Evolutionary conservation across 2,888 invertebrate species (phyloP), one percentile per base, ranked within the genome.

Genomic region (Idaea dimidiata): DNA sequence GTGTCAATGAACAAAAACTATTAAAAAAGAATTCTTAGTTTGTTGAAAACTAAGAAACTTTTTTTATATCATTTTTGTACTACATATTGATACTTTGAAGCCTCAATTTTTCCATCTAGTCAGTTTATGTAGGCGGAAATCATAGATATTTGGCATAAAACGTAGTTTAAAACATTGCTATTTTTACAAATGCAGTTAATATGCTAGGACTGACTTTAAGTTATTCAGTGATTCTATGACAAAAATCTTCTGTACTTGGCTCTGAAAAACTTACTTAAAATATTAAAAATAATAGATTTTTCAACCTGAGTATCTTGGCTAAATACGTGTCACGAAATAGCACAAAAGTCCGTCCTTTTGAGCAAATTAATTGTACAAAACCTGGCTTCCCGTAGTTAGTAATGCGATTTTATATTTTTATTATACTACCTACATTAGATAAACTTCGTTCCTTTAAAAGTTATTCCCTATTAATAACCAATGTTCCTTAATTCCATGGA

Each of bases 41-140:
- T 17, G 32, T 58, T n/a, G 60, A 63, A 67, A 66, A 61, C 17
- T 32, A 10, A 54, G 56, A 54, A 16, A 57, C 56, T n/a, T n/a
- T n/a, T 55, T n/a, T 63, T 64, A 55, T 17, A 10, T 54, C 7
- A 6, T 16, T 16, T 33, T 62, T 63, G 53, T 59, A 58, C 24
- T 10, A 18, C 24, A n/a, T n/a, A n/a, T 65, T 63, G 60, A 59
- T 65, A 10, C 60, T 59, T 58, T 67, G 63, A 59, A 61, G 81
- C 81, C 80, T 77, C 77, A 76, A 69, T 75, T 84, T 82, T 84
- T 87, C n/a, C 87, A 81, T 88, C 91, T 91, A 91, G 91, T 91
- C 91, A 91, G 84, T 87, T 86, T 81, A 81, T 78, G 81, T 83
- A 83, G 82, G 73, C 87, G 81, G 77, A 82, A 78, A 72, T 73